These are phyloP conservation scores for Drosophila lutescens DNA, from an alignment of 2,888 invertebrate species.

Conservation along the genomic window DNA sequence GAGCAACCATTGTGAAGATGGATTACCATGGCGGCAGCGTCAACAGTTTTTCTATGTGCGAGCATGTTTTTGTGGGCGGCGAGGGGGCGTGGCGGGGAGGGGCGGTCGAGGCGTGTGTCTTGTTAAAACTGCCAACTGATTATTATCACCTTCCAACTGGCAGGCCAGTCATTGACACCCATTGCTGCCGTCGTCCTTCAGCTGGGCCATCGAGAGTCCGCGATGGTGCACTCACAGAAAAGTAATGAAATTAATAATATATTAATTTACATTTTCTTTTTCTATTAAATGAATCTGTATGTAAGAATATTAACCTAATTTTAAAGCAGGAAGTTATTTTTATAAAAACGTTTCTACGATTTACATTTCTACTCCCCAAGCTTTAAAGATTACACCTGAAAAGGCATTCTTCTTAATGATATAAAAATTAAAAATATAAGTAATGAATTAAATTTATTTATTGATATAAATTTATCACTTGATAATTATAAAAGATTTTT, in stretches of 20 bases:
- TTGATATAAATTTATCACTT: too few relatives aligned
- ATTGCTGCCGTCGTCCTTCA: slow-evolving; percentile 15
- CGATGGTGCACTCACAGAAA: background rate
- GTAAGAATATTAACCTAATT: too few relatives aligned
- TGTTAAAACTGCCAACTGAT: slow-evolving; percentile 77
- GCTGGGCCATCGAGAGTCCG: background rate
- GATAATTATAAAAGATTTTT: too few relatives aligned
- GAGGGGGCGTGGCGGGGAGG: background rate
- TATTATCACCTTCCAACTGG: slow-evolving; percentile 70
- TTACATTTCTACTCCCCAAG: too few relatives aligned
- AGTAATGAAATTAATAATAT: background rate
- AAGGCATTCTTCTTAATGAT: too few relatives aligned
- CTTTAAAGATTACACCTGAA: too few relatives aligned
- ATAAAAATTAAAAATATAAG: too few relatives aligned
- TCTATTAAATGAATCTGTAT: too few relatives aligned
- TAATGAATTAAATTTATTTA: too few relatives aligned
- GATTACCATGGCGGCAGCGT: slow-evolving; percentile 63
- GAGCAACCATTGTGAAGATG: slow-evolving; percentile 75
- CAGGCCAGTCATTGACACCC: slow-evolving; percentile 72
- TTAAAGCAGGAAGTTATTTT: too few relatives aligned
- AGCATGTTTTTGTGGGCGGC: slow-evolving; percentile 42
- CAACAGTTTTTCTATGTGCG: slow-evolving; percentile 46
- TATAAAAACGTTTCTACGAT: too few relatives aligned
- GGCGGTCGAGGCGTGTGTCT: slow-evolving; percentile 56
- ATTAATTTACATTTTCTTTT: background rate